A percentile compares a stretch with the other conserved stretches of the same genome.
These are phyloP conservation scores for Dendrolimus kikuchii DNA, from an alignment of 1,140 invertebrate genomes.

Conservation along the genomic window DNA sequence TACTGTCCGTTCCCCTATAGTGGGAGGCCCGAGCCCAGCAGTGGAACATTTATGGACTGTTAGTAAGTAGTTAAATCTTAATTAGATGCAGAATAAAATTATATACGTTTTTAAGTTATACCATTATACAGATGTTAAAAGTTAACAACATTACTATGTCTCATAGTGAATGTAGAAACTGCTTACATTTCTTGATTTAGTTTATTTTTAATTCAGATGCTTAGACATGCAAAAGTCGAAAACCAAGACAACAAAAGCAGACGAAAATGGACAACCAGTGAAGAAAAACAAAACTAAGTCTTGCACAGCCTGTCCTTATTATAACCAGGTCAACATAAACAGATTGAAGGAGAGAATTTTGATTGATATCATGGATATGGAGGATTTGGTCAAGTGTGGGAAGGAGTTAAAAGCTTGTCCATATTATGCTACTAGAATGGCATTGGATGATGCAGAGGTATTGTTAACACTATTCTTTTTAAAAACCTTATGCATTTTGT, in stretches of 20 bases:
- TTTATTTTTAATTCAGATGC: constrained; percentile 73
- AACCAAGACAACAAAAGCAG: constrained; percentile 72
- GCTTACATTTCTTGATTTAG: too few species aligned
- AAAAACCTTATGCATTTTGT: too few species aligned
- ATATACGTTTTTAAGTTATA: too few species aligned
- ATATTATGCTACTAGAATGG: constrained; percentile 90
- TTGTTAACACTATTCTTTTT: too few species aligned
- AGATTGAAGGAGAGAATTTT: constrained; percentile 78
- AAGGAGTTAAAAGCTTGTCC: constrained; percentile 86
- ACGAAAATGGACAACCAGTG: constrained; percentile 75
- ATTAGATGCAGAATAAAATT: too few species aligned
- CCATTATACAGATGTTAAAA: too few species aligned
- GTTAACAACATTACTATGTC: too few species aligned
- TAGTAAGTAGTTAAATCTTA: too few species aligned
- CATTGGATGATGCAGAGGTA: constrained; percentile 85
- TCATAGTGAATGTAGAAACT: too few species aligned
- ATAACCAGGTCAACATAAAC: constrained; percentile 77
- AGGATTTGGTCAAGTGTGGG: constrained; percentile 84
- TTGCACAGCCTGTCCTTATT: constrained; percentile 78
- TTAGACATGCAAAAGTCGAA: constrained; percentile 88
- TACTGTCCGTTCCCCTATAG: too few species aligned
- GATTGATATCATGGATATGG: constrained; percentile 87
- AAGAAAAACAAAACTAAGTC: constrained; percentile 75
- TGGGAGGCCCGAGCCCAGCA: too few species aligned
- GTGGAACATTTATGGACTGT: too few species aligned